phyloP scores from a whole-genome alignment of 2,888 invertebrate species.

The Andricus curvator region DNA sequence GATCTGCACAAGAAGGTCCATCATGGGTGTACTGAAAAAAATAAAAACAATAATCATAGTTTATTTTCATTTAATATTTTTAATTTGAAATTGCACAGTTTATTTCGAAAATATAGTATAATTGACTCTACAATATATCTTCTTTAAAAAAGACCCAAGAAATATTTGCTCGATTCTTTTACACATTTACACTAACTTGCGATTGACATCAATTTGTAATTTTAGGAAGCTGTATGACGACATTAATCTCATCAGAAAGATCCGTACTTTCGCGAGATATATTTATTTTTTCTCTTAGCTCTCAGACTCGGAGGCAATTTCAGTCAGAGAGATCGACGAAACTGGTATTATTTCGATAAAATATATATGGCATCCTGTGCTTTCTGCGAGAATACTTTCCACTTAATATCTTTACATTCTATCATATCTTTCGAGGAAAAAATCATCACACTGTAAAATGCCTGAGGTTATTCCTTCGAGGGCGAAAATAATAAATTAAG shows the following conservation, averaged over 20 bases:
- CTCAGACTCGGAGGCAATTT: not conserved
- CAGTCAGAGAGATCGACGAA: not conserved
- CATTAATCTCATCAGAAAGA: not conserved
- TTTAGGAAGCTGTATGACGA: not conserved
- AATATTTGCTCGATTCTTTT: not conserved
- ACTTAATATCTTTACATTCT: not conserved
- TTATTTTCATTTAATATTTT: not conserved
- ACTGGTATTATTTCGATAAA: not conserved
- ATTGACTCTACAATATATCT: not conserved
- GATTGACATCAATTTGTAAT: not conserved
- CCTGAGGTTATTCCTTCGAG: too few relatives aligned
- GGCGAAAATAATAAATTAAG: too few relatives aligned
- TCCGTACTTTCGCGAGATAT: not conserved
- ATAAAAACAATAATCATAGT: not conserved
- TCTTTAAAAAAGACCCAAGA: not conserved
- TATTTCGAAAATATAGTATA: not conserved
- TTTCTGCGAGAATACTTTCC: not conserved
- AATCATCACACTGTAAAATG: too few relatives aligned
- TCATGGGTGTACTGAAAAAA: slow-evolving; percentile 86
- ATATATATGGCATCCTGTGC: not conserved
- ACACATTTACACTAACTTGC: not conserved
- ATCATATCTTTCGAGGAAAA: too few relatives aligned
- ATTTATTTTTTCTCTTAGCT: not conserved
- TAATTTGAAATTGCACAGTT: too few relatives aligned
- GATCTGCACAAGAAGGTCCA: slow-evolving; percentile 87